phyloP scores from a whole-genome alignment of 2,888 invertebrate species.

The Drosophila prolongata region DNA sequence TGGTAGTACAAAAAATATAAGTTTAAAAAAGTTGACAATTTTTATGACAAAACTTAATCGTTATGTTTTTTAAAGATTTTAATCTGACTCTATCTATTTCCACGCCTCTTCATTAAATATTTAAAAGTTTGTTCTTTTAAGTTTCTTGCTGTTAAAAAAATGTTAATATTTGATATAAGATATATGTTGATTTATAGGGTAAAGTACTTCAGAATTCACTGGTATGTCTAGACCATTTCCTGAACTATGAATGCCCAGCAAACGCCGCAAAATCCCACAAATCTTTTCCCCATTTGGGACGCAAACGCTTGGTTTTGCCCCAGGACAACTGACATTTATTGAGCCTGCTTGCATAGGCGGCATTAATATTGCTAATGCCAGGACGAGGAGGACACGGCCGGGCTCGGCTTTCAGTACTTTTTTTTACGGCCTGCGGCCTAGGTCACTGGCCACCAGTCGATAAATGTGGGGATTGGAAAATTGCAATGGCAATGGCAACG shows the following conservation, averaged over 20 bases:
- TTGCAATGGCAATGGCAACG: constrained; percentile 14
- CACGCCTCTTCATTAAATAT: too few relatives aligned
- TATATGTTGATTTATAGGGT: too few relatives aligned
- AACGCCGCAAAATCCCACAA: constrained; percentile 12
- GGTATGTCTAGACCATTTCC: neutral
- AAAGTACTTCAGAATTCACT: too few relatives aligned
- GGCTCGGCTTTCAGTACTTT: constrained; percentile 8
- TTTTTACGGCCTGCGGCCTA: constrained; percentile 34
- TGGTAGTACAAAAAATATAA: neutral
- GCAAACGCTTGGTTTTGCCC: constrained; percentile 18
- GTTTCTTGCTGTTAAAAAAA: too few relatives aligned
- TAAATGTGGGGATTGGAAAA: constrained; percentile 38
- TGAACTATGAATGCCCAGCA: neutral
- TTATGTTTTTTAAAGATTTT: too few relatives aligned
- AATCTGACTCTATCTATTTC: too few relatives aligned
- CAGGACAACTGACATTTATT: constrained; percentile 60
- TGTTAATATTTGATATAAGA: too few relatives aligned
- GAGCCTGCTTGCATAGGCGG: constrained; percentile 44
- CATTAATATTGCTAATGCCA: constrained; percentile 68
- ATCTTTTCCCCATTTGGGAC: constrained; percentile 17
- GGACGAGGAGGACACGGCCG: constrained; percentile 6
- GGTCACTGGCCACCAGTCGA: constrained; percentile 46
- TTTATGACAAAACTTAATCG: too few relatives aligned
- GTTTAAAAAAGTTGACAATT: too few relatives aligned
- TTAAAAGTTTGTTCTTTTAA: too few relatives aligned